Base-by-base conservation (phyloP, 2,888 invertebrate species). In the Drosophila quinaria region DNA sequence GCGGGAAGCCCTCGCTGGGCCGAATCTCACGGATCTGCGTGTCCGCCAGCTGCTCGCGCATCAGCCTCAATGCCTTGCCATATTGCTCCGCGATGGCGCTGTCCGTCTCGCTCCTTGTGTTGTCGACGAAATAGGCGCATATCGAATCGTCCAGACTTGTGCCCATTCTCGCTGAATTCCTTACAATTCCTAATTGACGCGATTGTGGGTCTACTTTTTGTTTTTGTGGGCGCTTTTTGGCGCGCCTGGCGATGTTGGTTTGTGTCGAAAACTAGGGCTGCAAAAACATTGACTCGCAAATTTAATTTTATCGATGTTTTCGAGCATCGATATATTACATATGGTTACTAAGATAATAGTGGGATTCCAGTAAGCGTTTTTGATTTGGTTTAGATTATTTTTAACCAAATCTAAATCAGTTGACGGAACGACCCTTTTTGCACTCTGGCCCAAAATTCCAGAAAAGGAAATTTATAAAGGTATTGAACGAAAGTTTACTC, bases 1-100 rank as follows among this genome's bases (percentile, higher is more conserved):
- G 63, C 0, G 92, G 85, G 1, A 94, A 92, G 71, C 95, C 95
- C 13, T 95, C 93, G 4, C 93, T 92, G 86, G 96, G 95, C 10
- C 93, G 93, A 2, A 96, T 93, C 95, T 97, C 97, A 35, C 91
- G 88, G 9, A 92, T 90, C 17, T 90, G 88, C 1, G 91, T 86
- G 8, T 92, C 92, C 3, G 80, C 78, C 52, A 92, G 80, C 59
- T 92, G 91, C 33, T 88, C 87, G 8, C 85, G 84, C 25, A 92
- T 75, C 29, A 89, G 67, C 3, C 73, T 58, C 39, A 85, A 49
- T 0, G 92, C 81, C 5, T 80, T 78, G 29, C 74, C 80, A 37
- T 87, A 82, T 78, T 89, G 62, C 42, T 70, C 52, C 1, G 65
- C 64, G 19, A 63, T 56, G n/a, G 58, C 50, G 5, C 66, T 78